A percentile compares a stretch with the other conserved stretches of the same genome.
These are phyloP conservation scores for Euschistus heros DNA, from an alignment of 1,140 invertebrate species.

Conservation along the genomic window DNA sequence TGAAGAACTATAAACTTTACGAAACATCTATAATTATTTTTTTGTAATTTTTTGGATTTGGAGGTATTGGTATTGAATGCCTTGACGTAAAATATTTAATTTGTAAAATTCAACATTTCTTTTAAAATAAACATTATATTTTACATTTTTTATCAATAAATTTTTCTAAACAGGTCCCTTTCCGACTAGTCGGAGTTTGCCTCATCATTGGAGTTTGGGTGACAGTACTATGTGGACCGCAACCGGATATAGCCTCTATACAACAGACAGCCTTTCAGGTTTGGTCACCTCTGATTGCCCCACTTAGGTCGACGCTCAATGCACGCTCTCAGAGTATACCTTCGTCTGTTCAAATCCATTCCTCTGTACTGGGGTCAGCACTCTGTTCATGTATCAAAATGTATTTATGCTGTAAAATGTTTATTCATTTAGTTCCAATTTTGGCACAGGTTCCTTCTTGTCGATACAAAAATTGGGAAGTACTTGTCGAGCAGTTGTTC, in stretches of 20 bases:
- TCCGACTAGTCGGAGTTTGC: conserved; percentile 63
- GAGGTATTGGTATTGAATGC: no score
- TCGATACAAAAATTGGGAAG: conserved; percentile 52
- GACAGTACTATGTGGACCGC: conserved; percentile 64
- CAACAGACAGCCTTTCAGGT: conserved; percentile 59
- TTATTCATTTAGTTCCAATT: neutral
- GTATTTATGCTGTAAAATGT: neutral
- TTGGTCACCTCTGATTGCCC: conserved; percentile 58
- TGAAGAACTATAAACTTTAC: no score
- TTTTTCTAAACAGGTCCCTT: conserved; percentile 52
- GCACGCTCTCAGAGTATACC: conserved; percentile 54
- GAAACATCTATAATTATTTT: no score
- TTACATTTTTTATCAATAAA: no score
- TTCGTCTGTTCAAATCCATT: conserved; percentile 44
- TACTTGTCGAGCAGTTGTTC: conserved; percentile 48
- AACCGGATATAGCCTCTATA: conserved; percentile 56
- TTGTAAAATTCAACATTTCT: no score
- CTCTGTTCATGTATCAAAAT: conserved; percentile 9
- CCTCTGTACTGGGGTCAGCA: conserved; percentile 47
- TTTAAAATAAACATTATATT: no score
- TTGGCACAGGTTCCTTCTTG: conserved; percentile 51
- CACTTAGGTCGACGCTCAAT: conserved; percentile 49
- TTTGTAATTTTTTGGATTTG: no score
- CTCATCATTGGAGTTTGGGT: conserved; percentile 62
- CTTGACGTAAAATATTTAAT: no score